Conservation (phyloP, 2,797 vertebrate genomes). For the Enteromius radiatus region DNA sequence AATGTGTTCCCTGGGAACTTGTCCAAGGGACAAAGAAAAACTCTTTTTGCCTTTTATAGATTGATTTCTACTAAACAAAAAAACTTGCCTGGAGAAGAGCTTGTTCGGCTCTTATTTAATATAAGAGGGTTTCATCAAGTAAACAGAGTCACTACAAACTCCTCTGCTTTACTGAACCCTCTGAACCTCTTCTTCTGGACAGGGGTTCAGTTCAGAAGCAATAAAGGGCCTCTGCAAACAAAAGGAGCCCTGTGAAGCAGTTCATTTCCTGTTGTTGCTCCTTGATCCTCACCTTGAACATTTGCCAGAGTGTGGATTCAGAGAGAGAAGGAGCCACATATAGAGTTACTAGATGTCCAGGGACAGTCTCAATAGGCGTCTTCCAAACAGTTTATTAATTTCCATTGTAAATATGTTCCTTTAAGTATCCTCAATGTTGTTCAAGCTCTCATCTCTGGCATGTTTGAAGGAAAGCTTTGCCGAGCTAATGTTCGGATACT, state of each 20-base stretch:
- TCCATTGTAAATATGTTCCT: background rate
- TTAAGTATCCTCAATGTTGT: background rate
- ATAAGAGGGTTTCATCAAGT: background rate
- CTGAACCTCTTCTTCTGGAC: background rate
- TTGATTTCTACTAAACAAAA: background rate
- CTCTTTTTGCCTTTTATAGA: background rate
- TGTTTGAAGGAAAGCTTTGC: background rate
- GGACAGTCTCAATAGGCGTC: background rate
- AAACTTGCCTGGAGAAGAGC: background rate
- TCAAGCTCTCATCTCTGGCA: background rate
- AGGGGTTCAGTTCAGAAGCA: background rate
- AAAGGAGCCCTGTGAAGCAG: slow-evolving; percentile 24
- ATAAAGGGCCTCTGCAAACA: slow-evolving; percentile 13
- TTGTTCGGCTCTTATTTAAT: background rate
- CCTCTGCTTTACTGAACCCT: slow-evolving; percentile 11
- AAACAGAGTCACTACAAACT: background rate
- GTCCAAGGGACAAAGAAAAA: background rate
- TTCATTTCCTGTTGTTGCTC: slow-evolving; percentile 34
- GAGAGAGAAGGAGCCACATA: background rate
- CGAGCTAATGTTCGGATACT: background rate
- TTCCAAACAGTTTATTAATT: background rate
- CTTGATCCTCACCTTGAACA: slow-evolving; percentile 31
- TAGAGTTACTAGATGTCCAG: background rate
- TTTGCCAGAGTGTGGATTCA: slow-evolving; percentile 4
- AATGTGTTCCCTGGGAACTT: too few relatives aligned